Percentiles rank a stretch among this genome's conserved stretches.
Conservation (phyloP, 2,113 vertebrate species). For the Corydoras maculifer region DNA sequence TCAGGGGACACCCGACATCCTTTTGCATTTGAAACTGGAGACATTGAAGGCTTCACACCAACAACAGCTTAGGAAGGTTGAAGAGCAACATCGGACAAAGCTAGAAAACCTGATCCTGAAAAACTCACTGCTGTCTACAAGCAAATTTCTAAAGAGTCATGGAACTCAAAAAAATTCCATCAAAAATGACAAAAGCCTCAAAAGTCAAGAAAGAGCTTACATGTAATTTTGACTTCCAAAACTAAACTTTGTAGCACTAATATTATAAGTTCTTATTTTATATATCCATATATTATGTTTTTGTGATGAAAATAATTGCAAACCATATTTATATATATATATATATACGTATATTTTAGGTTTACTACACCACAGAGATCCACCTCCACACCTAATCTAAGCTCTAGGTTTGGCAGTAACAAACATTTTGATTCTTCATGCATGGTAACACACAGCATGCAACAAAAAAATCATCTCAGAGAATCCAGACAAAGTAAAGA, state of each 20-base stretch:
- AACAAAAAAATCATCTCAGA: constrained; percentile 58
- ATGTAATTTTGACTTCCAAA: constrained; percentile 1
- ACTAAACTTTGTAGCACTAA: background rate
- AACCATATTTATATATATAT: too few relatives aligned
- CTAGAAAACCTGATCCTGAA: constrained; percentile 58
- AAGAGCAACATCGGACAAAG: constrained; percentile 48
- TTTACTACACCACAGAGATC: constrained; percentile 56
- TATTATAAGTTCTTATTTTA: too few relatives aligned
- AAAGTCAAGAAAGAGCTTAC: constrained; percentile 9
- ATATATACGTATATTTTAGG: background rate
- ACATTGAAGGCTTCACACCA: constrained; percentile 51
- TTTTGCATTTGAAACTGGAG: constrained; percentile 55
- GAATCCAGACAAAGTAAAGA: constrained; percentile 50
- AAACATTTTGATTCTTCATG: constrained; percentile 54
- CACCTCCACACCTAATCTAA: constrained; percentile 60
- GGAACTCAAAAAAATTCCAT: constrained; percentile 53
- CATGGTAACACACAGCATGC: constrained; percentile 55
- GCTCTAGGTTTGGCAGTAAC: constrained; percentile 47
- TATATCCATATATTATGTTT: too few relatives aligned
- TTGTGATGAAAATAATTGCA: too few relatives aligned
- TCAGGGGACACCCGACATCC: constrained; percentile 46
- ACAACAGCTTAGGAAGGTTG: constrained; percentile 58
- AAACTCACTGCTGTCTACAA: constrained; percentile 44
- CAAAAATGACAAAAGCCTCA: constrained; percentile 33
- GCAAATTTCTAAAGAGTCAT: constrained; percentile 38